Base-by-base conservation (phyloP, 2,888 invertebrate species). In the Erynnis tages region DNA sequence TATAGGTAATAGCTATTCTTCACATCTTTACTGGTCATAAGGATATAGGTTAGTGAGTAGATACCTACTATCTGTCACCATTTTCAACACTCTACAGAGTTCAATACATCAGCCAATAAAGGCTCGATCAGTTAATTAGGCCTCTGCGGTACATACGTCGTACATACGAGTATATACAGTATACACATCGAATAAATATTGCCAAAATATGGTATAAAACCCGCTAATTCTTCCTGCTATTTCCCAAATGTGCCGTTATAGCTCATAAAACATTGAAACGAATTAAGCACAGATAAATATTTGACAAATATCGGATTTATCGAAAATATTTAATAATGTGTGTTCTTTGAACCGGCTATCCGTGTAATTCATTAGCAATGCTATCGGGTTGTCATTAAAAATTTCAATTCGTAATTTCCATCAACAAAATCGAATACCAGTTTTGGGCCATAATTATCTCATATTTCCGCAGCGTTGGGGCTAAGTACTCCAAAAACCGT, bases 401-500 rank as follows among this genome's bases (percentile, higher is more conserved):
- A 68, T 64, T 61, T 67, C 63, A 64, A 64, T 70, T 64, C 66
- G 69, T 74, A 73, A 76, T 73, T 73, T 65, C 65, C 68, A 76
- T 69, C 68, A 69, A 62, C 66, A 66, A 77, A 71, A 82, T 78
- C 68, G 77, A 72, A 78, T 78, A 83, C 80, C 67, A 80, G 81
- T 86, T 85, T 80, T 76, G 79, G 79, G 56, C 70, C 63, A 71
- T 81, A 82, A 86, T 85, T 82, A 84, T 82, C 78, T 75, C 74
- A 76, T 81, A 80, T 81, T 79, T 79, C 78, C 79, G 73, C 76
- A 69, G 67, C 67, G 61, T 57, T 54, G 66, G 57, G 63, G 71
- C 78, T 82, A 83, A 83, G 81, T 84, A 83, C 82, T 71, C 76
- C 81, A 73, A 83, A 82, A 85, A 79, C 81, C 77, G 73, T 83